These are phyloP conservation scores for Alca torda DNA, from an alignment of 2,797 vertebrate species.

Conservation along the genomic window DNA sequence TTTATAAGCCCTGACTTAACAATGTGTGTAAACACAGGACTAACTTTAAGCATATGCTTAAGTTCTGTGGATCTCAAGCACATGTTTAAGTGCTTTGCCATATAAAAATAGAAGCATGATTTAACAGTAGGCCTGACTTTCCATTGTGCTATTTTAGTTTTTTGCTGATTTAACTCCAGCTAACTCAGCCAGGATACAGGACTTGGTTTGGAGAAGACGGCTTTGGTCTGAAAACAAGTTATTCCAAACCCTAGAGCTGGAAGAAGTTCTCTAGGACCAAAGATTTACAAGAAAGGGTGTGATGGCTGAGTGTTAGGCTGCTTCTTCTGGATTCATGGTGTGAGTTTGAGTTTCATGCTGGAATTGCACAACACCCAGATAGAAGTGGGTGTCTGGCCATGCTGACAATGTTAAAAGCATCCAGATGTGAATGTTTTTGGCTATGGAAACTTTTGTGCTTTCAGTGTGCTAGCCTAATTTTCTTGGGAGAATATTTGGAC, in stretches of 20 bases:
- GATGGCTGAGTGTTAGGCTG: slow-evolving; percentile 9
- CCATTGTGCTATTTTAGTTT: slow-evolving; percentile 64
- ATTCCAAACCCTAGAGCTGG: slow-evolving; percentile 38
- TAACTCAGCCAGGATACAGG: slow-evolving; percentile 24
- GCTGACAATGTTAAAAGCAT: slow-evolving; percentile 57
- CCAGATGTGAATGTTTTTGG: slow-evolving; percentile 59
- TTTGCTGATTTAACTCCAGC: slow-evolving; percentile 50
- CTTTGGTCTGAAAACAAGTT: slow-evolving; percentile 13
- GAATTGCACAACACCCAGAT: slow-evolving; percentile 51
- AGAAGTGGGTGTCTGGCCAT: slow-evolving; percentile 46
- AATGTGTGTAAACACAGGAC: background rate
- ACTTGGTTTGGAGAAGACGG: slow-evolving; percentile 38
- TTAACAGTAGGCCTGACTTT: slow-evolving; percentile 55
- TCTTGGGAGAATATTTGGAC: background rate
- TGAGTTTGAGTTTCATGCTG: slow-evolving; percentile 35
- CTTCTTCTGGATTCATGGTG: slow-evolving; percentile 17
- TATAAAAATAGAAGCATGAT: slow-evolving; percentile 61
- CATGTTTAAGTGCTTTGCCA: slow-evolving; percentile 44
- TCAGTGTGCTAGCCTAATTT: slow-evolving; percentile 20
- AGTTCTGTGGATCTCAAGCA: slow-evolving; percentile 4
- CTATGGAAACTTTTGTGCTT: slow-evolving; percentile 39
- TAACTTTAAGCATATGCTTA: slow-evolving; percentile 36
- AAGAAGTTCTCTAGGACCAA: slow-evolving; percentile 27
- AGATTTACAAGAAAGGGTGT: slow-evolving; percentile 50
- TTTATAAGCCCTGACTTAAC: background rate